Conservation (phyloP, 2,113 vertebrate genomes). For the Pituophis catenifer region DNA sequence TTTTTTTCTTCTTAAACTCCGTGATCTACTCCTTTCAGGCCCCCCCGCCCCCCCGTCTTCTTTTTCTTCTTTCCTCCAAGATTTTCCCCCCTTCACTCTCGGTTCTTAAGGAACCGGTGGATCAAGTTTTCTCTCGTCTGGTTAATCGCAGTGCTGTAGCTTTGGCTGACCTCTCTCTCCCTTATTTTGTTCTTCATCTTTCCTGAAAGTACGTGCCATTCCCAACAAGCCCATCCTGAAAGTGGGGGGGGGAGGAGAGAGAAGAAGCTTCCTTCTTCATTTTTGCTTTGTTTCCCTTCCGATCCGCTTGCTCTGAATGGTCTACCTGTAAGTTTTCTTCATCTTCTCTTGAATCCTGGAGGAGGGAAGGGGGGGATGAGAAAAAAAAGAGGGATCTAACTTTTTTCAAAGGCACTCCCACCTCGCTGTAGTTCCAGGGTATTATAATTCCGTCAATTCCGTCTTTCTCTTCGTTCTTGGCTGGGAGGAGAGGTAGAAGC, state of each 20-base stretch:
- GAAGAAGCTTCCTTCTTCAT: constrained; percentile 57
- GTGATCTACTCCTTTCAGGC: constrained; percentile 22
- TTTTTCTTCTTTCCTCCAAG: constrained; percentile 4
- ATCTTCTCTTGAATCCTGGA: constrained; percentile 65
- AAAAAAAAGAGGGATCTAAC: constrained; percentile 8
- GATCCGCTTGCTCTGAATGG: constrained; percentile 67
- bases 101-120: constrained; percentile 93
- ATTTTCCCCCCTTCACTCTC: constrained; percentile 36
- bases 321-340: constrained; percentile 72
- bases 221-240: constrained; percentile 67
- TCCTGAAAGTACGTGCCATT: constrained; percentile 78
- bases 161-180: constrained; percentile 73
- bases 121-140: constrained; percentile 93
- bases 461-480: constrained; percentile 48
- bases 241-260: constrained; percentile 27
- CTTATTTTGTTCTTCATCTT: constrained; percentile 63
- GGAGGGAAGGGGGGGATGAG: constrained; percentile 26
- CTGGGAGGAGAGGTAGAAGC: constrained; percentile 57
- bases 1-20: not conserved
- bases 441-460: constrained; percentile 58
- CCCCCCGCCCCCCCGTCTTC: constrained; percentile 36
- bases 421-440: constrained; percentile 56
- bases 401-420: constrained; percentile 52
- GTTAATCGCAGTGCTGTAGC: constrained; percentile 78
- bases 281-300: constrained; percentile 62